Conservation (phyloP, 1,140 invertebrate species). For the Chionoecetes opilio region DNA sequence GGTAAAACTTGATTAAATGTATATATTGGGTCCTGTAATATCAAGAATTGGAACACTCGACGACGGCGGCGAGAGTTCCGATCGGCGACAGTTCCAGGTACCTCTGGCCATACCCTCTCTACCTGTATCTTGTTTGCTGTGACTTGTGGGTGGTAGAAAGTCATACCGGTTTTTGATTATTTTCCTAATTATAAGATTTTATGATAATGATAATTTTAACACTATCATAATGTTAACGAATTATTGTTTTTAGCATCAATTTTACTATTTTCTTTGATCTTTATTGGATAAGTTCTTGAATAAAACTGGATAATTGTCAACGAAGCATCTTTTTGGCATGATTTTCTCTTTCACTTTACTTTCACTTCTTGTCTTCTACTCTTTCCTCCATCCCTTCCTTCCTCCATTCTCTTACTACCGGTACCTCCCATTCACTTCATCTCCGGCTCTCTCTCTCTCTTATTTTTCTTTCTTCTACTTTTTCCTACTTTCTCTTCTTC, state of each 20-base stretch:
- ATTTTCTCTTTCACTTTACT: background rate
- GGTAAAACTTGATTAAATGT: too few relatives aligned
- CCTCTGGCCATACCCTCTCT: too few relatives aligned
- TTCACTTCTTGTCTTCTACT: background rate
- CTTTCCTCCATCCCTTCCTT: background rate
- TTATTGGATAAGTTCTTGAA: background rate
- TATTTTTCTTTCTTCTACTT: background rate
- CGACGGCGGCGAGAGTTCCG: too few relatives aligned
- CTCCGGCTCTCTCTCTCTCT: background rate
- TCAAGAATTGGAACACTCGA: too few relatives aligned
- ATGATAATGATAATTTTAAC: too few relatives aligned
- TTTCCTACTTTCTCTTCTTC: background rate
- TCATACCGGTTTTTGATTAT: too few relatives aligned
- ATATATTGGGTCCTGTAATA: too few relatives aligned
- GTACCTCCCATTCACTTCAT: background rate
- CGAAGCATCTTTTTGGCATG: background rate
- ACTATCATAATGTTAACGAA: too few relatives aligned
- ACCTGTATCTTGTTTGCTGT: too few relatives aligned
- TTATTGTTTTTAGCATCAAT: constrained; percentile 23
- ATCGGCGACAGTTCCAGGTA: too few relatives aligned
- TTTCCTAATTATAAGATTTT: too few relatives aligned
- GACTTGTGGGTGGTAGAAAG: too few relatives aligned
- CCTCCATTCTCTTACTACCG: background rate
- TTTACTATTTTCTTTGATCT: constrained; percentile 21
- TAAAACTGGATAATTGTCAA: background rate